Evolutionary conservation across 2,113 vertebrate species (phyloP), one percentile per base, ranked within the genome.

Genomic region (Microcebus lehilahytsara): DNA sequence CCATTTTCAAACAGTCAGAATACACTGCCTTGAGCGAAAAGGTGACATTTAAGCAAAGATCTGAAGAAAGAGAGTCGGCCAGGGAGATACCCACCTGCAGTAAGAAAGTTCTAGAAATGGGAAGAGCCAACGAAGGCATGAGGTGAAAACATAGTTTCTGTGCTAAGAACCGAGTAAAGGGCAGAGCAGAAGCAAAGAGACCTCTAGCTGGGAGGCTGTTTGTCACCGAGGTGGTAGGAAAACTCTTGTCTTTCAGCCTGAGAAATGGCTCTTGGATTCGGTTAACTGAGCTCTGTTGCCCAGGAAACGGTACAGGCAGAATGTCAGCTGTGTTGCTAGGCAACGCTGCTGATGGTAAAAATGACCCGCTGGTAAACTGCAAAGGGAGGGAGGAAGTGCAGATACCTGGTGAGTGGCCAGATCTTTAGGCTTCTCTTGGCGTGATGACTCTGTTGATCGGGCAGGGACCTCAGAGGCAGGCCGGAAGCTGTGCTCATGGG

Each of bases 281-380:
- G 81, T 51, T 88, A 69, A 62, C 58, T 66, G 37, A 67, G 56
- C 86, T 90, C 90, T 49, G 69, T 80, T 94, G 25, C 69, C 75
- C 69, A 14, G 58, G 93, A 97, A 97, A 96, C 93, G 42, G 88
- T 8, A 75, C 91, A 96, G 85, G 91, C 91, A 89, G 77, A 97
- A 69, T 25, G 69, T 72, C 91, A 79, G 42, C 69, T 92, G 64
- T 85, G 86, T 94, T 49, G 71, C 89, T 20, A 95, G 89, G 81
- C 92, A 89, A 93, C 40, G 9, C 0, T 23, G 78, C 89, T 94
- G 84, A 81, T 17, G 46, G 64, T 80, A 95, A 95, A 95, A 89
- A 84, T 84, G 91, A 88, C 77, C 90, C 49, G 37, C 0, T 27
- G 58, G 93, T 58, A 56, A 69, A 77, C 1, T 46, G 25, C 86